Evolutionary conservation across 2,888 invertebrate genomes (phyloP), one percentile per base, ranked within the genome.

Genomic region (Physocephala rufipes): DNA sequence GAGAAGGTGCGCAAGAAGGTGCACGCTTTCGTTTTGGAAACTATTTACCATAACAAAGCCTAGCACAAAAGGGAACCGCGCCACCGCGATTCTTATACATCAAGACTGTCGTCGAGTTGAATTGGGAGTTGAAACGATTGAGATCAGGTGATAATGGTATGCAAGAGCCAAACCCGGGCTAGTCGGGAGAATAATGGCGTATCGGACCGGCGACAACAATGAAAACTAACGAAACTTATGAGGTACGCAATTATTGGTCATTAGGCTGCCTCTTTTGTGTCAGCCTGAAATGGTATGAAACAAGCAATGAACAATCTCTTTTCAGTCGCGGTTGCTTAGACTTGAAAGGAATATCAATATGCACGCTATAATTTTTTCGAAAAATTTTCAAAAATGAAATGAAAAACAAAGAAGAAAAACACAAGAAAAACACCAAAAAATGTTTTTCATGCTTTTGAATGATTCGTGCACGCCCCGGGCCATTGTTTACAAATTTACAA

Each of bases 131-230:
- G 47, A 58, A 51, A 43, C 67, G 55, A 67, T 58, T 67, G 43
- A 73, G 77, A 79, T 82, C 82, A 83, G 83, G 82, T 82, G 82
- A 80, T 82, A 83, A 83, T 81, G 79, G n/a, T 79, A 79, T 80
- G 79, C 79, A 79, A 80, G 79, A 77, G 24, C 53, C 15, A 66
- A 49, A 53, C 53, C 36, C 63, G 28, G 13, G 12, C 26, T 28
- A 59, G 24, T 58, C 24, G 51, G n/a, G 26, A 28, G 43, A 28
- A 45, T 51, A n/a, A 15, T 30, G 45, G 51, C 24, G 53, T 51
- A n/a, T 26, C 49, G 16, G 43, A 16, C 53, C 28, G 55, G 16
- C 61, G 53, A 36, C 24, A 21, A 15, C 45, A 61, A 58, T 30
- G 28, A 43, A 4, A 47, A 49, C 30, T 12, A 9, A 61, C 16